phyloP scores from a whole-genome alignment of 2,113 vertebrate genomes.

The Cyprinodon tularosa region DNA sequence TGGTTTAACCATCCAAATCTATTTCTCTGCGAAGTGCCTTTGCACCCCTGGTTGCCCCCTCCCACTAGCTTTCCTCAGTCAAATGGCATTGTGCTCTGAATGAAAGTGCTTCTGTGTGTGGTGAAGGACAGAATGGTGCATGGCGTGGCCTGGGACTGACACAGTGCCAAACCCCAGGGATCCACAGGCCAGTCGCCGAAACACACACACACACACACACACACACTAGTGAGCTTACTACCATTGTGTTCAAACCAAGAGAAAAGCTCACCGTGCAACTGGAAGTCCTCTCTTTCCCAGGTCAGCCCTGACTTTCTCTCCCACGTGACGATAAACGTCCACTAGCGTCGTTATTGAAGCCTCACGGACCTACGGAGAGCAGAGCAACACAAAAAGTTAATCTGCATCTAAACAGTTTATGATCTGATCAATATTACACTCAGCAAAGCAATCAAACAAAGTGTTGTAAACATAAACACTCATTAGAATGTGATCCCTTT shows the following conservation, averaged over 20 bases:
- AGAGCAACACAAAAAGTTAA: neutral
- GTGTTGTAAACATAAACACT: slow-evolving; percentile 1
- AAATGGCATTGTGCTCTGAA: slow-evolving; percentile 71
- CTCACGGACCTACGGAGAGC: slow-evolving; percentile 87
- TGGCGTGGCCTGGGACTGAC: slow-evolving; percentile 73
- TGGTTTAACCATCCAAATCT: slow-evolving; percentile 25
- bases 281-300: slow-evolving; percentile 89
- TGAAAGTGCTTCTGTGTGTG: slow-evolving; percentile 71
- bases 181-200: slow-evolving; percentile 17
- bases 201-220: slow-evolving; percentile 3
- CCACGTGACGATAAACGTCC: slow-evolving; percentile 92
- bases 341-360: slow-evolving; percentile 86
- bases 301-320: slow-evolving; percentile 88
- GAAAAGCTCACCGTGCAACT: slow-evolving; percentile 85
- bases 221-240: neutral
- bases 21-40: slow-evolving; percentile 39
- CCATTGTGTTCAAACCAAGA: neutral
- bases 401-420: neutral
- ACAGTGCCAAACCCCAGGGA: slow-evolving; percentile 52
- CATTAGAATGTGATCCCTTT: slow-evolving; percentile 19
- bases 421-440: neutral
- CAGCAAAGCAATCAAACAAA: neutral
- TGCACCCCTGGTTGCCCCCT: slow-evolving; percentile 31
- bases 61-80: slow-evolving; percentile 16
- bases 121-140: slow-evolving; percentile 71